Base-by-base conservation (phyloP, 2,888 invertebrate genomes). In the Amphipoea oculea region DNA sequence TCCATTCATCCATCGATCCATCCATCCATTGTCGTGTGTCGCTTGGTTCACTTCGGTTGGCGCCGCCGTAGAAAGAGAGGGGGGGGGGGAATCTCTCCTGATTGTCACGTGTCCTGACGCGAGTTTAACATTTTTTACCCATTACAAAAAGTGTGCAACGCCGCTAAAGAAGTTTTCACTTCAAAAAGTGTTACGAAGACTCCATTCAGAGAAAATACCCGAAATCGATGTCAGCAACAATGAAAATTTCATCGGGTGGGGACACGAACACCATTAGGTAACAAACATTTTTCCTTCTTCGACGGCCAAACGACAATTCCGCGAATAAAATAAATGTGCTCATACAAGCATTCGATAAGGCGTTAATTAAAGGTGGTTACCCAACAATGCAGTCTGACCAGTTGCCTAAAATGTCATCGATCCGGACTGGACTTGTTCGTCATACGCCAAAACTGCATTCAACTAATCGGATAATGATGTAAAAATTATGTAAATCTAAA, bases 351-450 rank as follows among this genome's bases (percentile, higher is more conserved):
- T 62, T 80, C 71, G 63, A 60, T 76, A 82, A 69, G 63, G 72
- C 73, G 42, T 79, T 86, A 80, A 85, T 86, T 77, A 80, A 83
- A 85, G 72, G 82, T 85, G 71, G 84, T 82, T 83, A 83, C 76
- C 67, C 80, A 89, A 85, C 76, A 89, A 90, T 90, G 90, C 82
- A 82, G 89, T 90, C 67, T 48, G 85, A 84, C 87, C 74, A 83
- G 88, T 88, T 86, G 67, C 63, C 79, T 76, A 79, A 85, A 88
- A 88, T 89, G 89, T 81, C 90, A 89, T 83, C 84, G 85, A 80
- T 86, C 72, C 74, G 73, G 45, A 54, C 63, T 72, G 76, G 82
- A 82, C 76, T 65, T 79, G 76, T 78, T 83, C 66, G 69, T 73
- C 73, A 45, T 67, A 65, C 23, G 69, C 60, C 74, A 68, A 80